A percentile compares a stretch with the other conserved stretches of the same genome.
Evolutionary conservation across 1,140 invertebrate species (phyloP).

Genomic region (Drosophila sproati): DNA sequence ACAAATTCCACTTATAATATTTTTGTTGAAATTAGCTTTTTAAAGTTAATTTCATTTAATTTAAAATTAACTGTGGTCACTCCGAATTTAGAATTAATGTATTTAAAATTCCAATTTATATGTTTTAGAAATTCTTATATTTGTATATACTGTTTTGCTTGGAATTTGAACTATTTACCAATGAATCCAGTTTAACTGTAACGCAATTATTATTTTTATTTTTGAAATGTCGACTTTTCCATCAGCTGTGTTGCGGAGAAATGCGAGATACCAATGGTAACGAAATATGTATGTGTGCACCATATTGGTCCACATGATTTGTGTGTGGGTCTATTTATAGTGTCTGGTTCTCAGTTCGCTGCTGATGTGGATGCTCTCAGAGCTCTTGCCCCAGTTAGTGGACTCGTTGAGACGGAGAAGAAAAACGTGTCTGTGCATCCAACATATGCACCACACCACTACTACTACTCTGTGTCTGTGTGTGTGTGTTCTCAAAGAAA

Average conservation of each 20-base stretch:
- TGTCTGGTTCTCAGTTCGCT: constrained; percentile 18
- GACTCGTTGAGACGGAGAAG: constrained; percentile 26
- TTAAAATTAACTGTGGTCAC: too few species aligned
- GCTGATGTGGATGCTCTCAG: constrained; percentile 1
- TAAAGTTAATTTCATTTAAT: too few species aligned
- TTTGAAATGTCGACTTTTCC: not conserved
- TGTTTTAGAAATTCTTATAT: too few species aligned
- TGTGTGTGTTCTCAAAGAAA: constrained; percentile 17
- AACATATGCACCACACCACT: not conserved
- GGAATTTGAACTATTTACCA: too few species aligned
- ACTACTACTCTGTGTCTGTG: constrained; percentile 2
- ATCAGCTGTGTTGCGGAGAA: constrained; percentile 12
- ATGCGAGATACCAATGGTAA: constrained; percentile 4
- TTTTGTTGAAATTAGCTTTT: too few species aligned
- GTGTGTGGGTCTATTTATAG: constrained; percentile 66
- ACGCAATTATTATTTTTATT: not conserved
- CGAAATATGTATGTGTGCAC: constrained; percentile 9
- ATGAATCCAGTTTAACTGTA: not conserved
- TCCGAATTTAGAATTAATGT: too few species aligned
- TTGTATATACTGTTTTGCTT: too few species aligned
- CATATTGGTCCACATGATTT: constrained; percentile 48
- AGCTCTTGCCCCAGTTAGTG: constrained; percentile 40
- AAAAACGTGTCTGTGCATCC: constrained; percentile 17
- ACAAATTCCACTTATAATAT: constrained; percentile 1
- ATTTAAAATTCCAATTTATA: too few species aligned